Base-by-base conservation (phyloP, 2,888 invertebrate genomes). In the Lasioglossum lativentre region DNA sequence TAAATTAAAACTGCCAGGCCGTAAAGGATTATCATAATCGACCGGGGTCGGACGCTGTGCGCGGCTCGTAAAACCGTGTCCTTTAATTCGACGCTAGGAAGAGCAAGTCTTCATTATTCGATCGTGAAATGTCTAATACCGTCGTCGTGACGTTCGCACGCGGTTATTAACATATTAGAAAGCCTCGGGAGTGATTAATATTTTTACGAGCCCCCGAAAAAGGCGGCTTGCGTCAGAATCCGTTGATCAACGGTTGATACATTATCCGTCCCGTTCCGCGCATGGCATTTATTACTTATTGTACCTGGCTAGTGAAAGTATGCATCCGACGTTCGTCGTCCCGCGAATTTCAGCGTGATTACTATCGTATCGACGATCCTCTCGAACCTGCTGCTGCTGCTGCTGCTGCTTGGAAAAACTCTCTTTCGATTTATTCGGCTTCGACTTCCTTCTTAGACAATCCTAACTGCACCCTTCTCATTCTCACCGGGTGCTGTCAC, bases 241-340 rank as follows among this genome's bases (percentile, higher is more conserved):
- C 52, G 86, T 78, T 85, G 86, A 85, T 85, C 86, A 81, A 78
- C 75, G 78, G 74, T 80, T 86, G 86, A 85, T 85, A 80, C 80
- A 86, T 86, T 86, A 86, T 86, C 86, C 56, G 77, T 80, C 80
- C 85, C 85, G 80, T 86, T 85, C 78, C 75, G 85, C 75, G 86
- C 85, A 80, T 86, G 85, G 86, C 86, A 86, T 85, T 86, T 86
- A 85, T 85, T 86, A 85, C 86, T 86, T 86, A 86, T 86, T 85
- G 85, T 86, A 4, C 77, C 70, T 23, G 42, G 63, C 66, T 66
- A 78, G 85, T 85, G 85, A 85, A 85, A 85, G 85, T 85, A 45
- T 70, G 40, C 70, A 30, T 23, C 45, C 56, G 45, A 34, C 30
- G 38, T n/a, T n/a, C n/a, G n/a, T 77, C 63, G 73, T 84, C 45